phyloP scores from a whole-genome alignment of 2,113 vertebrate species.

The Crotalus viridis region DNA sequence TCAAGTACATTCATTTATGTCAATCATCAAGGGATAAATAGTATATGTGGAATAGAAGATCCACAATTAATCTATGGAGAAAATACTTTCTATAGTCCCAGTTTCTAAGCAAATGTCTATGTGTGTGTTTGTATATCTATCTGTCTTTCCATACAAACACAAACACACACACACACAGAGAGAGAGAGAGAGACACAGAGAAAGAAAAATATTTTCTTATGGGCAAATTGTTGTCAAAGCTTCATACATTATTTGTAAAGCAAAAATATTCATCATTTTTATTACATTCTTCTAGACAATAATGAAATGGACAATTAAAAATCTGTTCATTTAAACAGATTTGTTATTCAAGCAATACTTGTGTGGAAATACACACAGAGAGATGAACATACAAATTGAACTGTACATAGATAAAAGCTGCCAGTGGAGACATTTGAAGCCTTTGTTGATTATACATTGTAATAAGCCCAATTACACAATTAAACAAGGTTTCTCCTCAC shows the following conservation, averaged over 20 bases:
- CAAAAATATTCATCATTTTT: conserved; percentile 12
- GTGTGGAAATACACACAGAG: conserved; percentile 54
- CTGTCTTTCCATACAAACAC: not conserved
- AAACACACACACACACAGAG: not conserved
- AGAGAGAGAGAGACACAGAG: not conserved
- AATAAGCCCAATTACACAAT: conserved; percentile 78
- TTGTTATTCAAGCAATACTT: conserved; percentile 66
- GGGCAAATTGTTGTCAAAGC: conserved; percentile 17
- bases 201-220: not conserved
- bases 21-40: not conserved
- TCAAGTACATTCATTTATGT: not conserved
- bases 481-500: conserved; percentile 73
- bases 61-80: not conserved
- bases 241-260: not conserved
- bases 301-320: conserved; percentile 47
- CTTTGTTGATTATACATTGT: conserved; percentile 74
- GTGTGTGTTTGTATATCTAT: not conserved
- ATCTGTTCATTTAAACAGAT: conserved; percentile 48
- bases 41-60: not conserved
- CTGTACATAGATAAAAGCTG: conserved; percentile 49
- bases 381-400: conserved; percentile 16
- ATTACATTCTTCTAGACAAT: conserved; percentile 25
- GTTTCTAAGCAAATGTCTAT: not conserved
- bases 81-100: not conserved
- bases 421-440: conserved; percentile 68